Base-by-base conservation (phyloP, 2,888 invertebrate species). In the Oscheius sp. region DNA sequence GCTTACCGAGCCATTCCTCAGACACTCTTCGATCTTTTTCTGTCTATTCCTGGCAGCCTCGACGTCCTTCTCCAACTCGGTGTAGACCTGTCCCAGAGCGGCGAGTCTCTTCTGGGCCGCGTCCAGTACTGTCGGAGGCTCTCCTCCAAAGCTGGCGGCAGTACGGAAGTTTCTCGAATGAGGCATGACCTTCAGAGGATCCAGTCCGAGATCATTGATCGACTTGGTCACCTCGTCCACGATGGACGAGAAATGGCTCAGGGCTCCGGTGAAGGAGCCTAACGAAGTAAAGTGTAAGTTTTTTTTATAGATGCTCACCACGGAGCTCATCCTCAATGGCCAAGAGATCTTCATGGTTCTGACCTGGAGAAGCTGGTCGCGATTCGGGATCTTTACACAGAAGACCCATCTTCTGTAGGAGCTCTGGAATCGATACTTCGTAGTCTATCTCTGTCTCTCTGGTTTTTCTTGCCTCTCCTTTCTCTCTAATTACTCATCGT, bases 381-480 rank as follows among this genome's bases (percentile, higher is more conserved):
- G 68, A 53, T 2, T 53, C 37, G 35, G 53, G n/a, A n/a, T 33
- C 21, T 51, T 51, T 37, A 32, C 42, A 10, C 5, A 68, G n/a
- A 1, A 68, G 35, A 32, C 55, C 37, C 51, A 53, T 11, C 37
- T 55, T 68, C 50, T 53, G 33, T 29, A 68, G 68, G n/a, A 68
- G n/a, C 32, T 68, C 68, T 68, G 55, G 53, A 68, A 32, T 48
- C 11, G 13, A 35, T 11, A 11, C 2, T 62, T 50, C 47, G 11
- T 58, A 2, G 3, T 21, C 32, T 42, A 7, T 37, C 37, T 10
- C 32, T 35, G 57, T 10, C 29, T 57, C 33, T 33, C 29, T 2
- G 57, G 29, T 21, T 57, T 57, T 57, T 21, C 32, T 21, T 32
- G 57, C 9, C 9, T 57, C 57, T 10, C 9, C 57, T 57, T 2